Conservation (phyloP, 2,113 vertebrate species). For the Arenaria interpres region DNA sequence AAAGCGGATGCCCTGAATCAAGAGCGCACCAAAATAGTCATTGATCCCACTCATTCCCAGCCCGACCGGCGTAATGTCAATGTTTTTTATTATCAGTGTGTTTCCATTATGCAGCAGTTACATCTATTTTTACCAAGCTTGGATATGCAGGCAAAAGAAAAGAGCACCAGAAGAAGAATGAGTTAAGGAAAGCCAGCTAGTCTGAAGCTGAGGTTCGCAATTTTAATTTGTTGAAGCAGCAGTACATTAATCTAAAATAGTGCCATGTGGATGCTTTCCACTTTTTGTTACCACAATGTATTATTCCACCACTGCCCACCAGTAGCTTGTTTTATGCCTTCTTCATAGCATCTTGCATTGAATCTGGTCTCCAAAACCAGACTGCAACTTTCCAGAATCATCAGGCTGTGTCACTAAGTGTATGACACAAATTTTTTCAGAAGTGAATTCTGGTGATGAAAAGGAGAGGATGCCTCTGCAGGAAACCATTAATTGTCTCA, state of each 20-base stretch:
- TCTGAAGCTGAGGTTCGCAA: neutral
- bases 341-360: neutral
- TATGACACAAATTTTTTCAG: slow-evolving; percentile 71
- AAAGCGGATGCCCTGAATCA: neutral
- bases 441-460: slow-evolving; percentile 69
- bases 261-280: neutral
- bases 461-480: neutral
- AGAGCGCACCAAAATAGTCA: neutral
- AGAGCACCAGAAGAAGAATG: neutral
- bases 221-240: neutral
- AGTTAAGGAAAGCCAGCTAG: neutral
- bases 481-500: neutral
- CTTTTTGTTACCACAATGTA: neutral
- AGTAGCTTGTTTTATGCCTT: neutral
- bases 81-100: neutral
- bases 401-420: slow-evolving; percentile 51
- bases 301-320: neutral
- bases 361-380: slow-evolving; percentile 11
- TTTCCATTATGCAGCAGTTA: neutral
- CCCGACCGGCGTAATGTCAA: neutral
- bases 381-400: slow-evolving; percentile 8
- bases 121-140: neutral
- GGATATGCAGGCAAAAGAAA: neutral
- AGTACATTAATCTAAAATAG: neutral
- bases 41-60: neutral